Evolutionary conservation across 2,797 vertebrate species (phyloP).

Genomic region (Ispidina picta): DNA sequence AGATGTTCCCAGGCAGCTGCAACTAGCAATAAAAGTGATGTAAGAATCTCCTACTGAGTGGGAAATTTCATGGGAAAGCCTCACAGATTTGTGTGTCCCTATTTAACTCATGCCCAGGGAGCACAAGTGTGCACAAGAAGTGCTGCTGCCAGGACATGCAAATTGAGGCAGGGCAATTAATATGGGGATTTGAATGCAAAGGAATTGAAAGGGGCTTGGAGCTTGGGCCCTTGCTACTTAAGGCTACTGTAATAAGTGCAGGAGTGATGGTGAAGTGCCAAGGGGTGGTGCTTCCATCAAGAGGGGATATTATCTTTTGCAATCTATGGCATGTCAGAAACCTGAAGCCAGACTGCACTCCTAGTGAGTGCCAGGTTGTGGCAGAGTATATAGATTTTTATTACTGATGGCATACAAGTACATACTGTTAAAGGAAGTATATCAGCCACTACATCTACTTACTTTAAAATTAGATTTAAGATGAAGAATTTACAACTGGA

Average conservation of each 20-base stretch:
- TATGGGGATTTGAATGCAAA: not conserved
- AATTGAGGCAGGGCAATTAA: not conserved
- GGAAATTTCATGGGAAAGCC: not conserved
- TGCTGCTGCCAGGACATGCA: not conserved
- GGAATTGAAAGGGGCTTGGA: not conserved
- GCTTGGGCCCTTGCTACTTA: not conserved
- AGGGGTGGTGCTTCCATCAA: not conserved
- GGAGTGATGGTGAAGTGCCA: not conserved
- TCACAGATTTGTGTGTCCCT: not conserved
- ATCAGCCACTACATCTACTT: not conserved
- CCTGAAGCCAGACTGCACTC: not conserved
- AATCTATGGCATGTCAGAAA: not conserved
- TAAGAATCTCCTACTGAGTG: not conserved
- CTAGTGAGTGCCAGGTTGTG: not conserved
- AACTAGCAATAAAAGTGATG: not conserved
- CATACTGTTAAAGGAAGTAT: not conserved
- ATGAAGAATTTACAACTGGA: not conserved
- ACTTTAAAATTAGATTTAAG: not conserved
- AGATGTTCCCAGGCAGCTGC: not conserved
- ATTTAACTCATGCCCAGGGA: not conserved
- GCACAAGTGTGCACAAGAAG: accelerated
- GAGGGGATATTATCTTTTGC: not conserved
- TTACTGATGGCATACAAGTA: not conserved
- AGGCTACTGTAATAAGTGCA: not conserved
- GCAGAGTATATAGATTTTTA: not conserved